phyloP scores from a whole-genome alignment of 1,140 invertebrate species.

The Drosophila oshimai region DNA sequence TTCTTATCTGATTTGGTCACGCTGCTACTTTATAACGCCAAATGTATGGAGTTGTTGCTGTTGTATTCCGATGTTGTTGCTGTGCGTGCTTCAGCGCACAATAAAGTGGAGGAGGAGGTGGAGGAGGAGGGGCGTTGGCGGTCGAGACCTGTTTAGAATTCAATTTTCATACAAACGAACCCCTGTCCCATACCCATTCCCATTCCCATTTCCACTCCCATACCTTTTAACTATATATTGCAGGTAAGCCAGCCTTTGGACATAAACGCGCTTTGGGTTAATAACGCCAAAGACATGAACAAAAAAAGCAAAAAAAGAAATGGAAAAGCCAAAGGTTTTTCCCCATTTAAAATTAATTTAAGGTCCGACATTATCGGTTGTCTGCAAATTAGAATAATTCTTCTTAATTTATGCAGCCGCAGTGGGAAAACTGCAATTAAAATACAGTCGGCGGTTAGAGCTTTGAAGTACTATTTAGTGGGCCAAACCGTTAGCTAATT shows the following conservation, averaged over 20 bases:
- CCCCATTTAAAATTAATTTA: constrained; percentile 23
- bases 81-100: constrained; percentile 79
- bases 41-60: constrained; percentile 52
- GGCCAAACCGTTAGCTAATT: neutral
- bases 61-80: constrained; percentile 44
- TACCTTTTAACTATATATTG: constrained; percentile 30
- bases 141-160: constrained; percentile 81
- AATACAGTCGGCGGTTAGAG: constrained; percentile 7
- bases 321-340: constrained; percentile 3
- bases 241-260: constrained; percentile 63
- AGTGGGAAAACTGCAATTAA: constrained; percentile 28
- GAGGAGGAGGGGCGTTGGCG: constrained; percentile 31
- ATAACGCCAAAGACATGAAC: constrained; percentile 55
- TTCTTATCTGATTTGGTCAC: constrained; percentile 83
- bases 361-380: constrained; percentile 4
- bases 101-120: constrained; percentile 25
- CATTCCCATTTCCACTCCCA: constrained; percentile 11
- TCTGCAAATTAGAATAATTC: constrained; percentile 72
- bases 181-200: constrained; percentile 19
- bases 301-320: constrained; percentile 6
- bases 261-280: constrained; percentile 62
- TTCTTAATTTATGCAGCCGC: constrained; percentile 54
- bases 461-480: constrained; percentile 40
- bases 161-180: constrained; percentile 78
- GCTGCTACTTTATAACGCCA: constrained; percentile 82